Base-by-base conservation (phyloP, 2,113 vertebrate genomes). In the Sinocyclocheilus maitianheensis region DNA sequence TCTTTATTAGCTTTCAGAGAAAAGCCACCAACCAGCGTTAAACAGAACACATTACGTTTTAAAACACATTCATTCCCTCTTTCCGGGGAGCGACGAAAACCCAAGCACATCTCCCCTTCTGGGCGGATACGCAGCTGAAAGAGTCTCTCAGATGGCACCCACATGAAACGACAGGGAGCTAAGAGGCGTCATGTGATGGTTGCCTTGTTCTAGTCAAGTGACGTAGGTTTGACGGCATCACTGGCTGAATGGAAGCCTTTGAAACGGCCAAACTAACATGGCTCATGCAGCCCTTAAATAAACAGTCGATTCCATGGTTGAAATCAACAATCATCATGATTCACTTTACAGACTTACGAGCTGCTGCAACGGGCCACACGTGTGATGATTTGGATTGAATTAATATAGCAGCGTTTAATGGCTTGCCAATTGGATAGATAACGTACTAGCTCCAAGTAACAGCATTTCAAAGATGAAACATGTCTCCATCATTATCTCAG, bases 141-240 rank as follows among this genome's bases (percentile, higher is more conserved):
- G 85, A 89, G 20, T 26, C 72, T 80, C 81, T 83, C 58, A 67
- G 89, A 90, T 75, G 84, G 89, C 84, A 77, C 78, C 81, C 88
- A 91, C 90, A 91, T 91, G 86, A 91, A 92, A 83, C 88, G 81
- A 84, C 37, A 9, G 85, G 82, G 80, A 79, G 88, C 87, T 85
- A 67, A 90, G 90, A 89, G 2, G 77, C 3, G 89, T 91, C 94
- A 94, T 94, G 93, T 94, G 94, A 95, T 91, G 85, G 85, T 53
- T 80, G 78, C 67, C 78, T 91, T 90, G 80, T 81, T 86, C 67
- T 65, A 90, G 88, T 90, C 81, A 86, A 87, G 87, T 94, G 92
- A 94, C 89, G 91, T 91, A 93, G 84, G 90, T 88, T 87, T 92
- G 92, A 93, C 87, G 77, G 91, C 89, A 90, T 77, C 46, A 0